Evolutionary conservation across 2,113 vertebrate genomes (phyloP).

Genomic region (Mionectes macconnelli): DNA sequence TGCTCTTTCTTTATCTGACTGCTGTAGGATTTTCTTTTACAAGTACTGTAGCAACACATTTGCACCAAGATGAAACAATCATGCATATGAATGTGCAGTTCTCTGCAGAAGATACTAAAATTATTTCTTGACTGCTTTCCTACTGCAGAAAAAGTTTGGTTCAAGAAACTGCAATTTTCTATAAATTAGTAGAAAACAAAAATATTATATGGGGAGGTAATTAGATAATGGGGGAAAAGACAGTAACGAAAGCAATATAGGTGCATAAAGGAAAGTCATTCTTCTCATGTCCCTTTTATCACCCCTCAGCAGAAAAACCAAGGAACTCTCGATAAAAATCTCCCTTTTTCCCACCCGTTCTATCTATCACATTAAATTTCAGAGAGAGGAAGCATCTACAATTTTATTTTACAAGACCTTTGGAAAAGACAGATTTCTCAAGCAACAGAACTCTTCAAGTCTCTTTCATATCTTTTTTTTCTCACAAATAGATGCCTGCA

Average conservation of each 20-base stretch:
- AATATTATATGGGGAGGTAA: not conserved
- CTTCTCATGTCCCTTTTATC: not conserved
- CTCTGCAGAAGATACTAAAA: not conserved
- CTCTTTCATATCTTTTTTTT: not conserved
- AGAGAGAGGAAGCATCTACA: not conserved
- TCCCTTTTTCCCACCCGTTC: not conserved
- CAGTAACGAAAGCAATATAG: not conserved
- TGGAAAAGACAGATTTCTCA: conserved; percentile 9
- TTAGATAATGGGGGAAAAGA: not conserved
- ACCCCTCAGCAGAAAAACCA: not conserved
- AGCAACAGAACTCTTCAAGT: not conserved
- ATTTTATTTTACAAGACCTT: conserved; percentile 12
- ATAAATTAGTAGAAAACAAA: not conserved
- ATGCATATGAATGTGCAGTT: not conserved
- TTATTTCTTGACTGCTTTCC: not conserved
- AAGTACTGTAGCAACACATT: not conserved
- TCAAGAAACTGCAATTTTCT: not conserved
- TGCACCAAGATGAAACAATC: not conserved
- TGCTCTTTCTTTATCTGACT: not conserved
- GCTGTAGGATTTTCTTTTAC: not conserved
- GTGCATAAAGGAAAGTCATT: not conserved
- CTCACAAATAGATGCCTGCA: not conserved
- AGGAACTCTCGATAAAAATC: not conserved
- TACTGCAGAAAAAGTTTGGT: not conserved
- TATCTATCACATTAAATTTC: not conserved